Evolutionary conservation across 1,140 invertebrate species (phyloP), one percentile per base, ranked within the genome.

Genomic region (Episyrphus balteatus): DNA sequence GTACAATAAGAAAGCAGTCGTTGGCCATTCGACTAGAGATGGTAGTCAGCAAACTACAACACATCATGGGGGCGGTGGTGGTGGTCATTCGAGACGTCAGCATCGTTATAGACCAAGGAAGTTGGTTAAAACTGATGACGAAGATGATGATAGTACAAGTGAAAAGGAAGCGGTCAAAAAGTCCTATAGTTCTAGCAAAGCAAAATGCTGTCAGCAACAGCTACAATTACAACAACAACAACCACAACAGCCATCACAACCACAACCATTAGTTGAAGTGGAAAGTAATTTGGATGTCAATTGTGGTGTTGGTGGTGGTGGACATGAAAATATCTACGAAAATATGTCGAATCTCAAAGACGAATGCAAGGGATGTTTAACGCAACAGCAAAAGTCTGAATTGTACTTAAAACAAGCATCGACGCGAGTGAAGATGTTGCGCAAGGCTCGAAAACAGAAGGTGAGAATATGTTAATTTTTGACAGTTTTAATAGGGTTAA

Each of bases 121-220:
- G 56, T 60, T 66, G 55, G 66, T 68, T 58, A 65, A 64, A 56
- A 68, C 69, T 40, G 67, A 68, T 54, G 65, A 70, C 53, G 61
- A 68, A 51, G 70, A 71, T 49, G 65, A 68, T 55, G 70, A 71
- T 52, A 68, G 62, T 51, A 64, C 57, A 41, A 68, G 62, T 41
- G 59, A 67, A 31, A 65, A 63, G 55, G 62, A 66, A 50, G 40
- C 36, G 31, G 45, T 26, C 21, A n/a, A 43, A 37, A 37, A 37
- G 10, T n/a, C 34, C 34, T n/a, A 42, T 42, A 18, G 21, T 19
- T 26, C 26, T 26, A 26, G 42, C 42, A 32, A 17, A 31, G 26
- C 21, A 21, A 12, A 32, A n/a, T 59, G 58, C 55, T 63, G 57
- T 54, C 51, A 57, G 17, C 45, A 49, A 36, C 48, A 50, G 14